phyloP scores from a whole-genome alignment of 2,888 invertebrate species.

The Watsonalla binaria region DNA sequence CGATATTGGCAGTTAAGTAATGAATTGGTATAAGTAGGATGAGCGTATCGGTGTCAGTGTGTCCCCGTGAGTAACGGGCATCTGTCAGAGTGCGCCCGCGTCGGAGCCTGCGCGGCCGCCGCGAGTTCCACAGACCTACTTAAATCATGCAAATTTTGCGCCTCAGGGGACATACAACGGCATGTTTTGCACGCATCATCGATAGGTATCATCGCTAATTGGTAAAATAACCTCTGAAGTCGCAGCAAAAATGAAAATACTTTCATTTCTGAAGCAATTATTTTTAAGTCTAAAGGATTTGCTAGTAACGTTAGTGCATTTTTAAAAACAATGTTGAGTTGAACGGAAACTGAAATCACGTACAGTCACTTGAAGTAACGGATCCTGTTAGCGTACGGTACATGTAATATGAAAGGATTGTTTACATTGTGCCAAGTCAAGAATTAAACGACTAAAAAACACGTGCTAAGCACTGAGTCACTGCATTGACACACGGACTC shows the following conservation, averaged over 20 bases:
- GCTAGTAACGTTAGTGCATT: neutral
- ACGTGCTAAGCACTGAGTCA: constrained; percentile 20
- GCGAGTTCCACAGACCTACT: constrained; percentile 44
- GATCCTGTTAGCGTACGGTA: constrained; percentile 19
- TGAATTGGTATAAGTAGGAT: constrained; percentile 43
- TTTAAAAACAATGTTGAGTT: neutral
- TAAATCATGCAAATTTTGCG: constrained; percentile 40
- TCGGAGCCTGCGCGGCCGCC: constrained; percentile 10
- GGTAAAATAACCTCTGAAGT: constrained; percentile 26
- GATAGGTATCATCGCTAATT: constrained; percentile 39
- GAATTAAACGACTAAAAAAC: constrained; percentile 18
- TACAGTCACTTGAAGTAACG: constrained; percentile 21
- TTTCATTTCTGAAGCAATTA: neutral
- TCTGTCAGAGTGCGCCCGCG: constrained; percentile 53
- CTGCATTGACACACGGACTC: neutral
- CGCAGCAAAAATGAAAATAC: constrained; percentile 9
- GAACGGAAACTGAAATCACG: constrained; percentile 5
- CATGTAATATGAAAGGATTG: constrained; percentile 17
- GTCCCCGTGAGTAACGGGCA: constrained; percentile 54
- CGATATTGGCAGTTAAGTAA: constrained; percentile 33
- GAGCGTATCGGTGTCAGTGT: constrained; percentile 64
- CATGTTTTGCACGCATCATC: constrained; percentile 32
- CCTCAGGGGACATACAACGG: constrained; percentile 33
- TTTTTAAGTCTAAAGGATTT: neutral
- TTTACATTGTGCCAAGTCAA: constrained; percentile 7